Percentiles rank a stretch among this genome's conserved stretches.
Evolutionary conservation across 2,888 invertebrate species (phyloP).

Genomic region (Aporophyla lueneburgensis): DNA sequence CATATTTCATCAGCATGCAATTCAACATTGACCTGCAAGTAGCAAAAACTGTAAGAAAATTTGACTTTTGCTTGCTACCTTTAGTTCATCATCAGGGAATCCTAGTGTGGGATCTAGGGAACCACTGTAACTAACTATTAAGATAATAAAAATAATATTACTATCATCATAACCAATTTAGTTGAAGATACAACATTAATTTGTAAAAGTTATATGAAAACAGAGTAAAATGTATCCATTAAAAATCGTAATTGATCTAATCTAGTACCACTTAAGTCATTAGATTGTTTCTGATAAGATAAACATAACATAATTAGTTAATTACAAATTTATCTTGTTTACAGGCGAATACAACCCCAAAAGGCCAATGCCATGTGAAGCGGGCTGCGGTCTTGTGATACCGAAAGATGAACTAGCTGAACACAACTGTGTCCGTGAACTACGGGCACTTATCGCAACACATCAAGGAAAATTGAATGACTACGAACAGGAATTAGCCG

Average conservation of each 20-base stretch:
- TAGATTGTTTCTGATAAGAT: conserved; percentile 39
- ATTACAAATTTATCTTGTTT: conserved; percentile 36
- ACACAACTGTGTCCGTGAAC: conserved; percentile 98
- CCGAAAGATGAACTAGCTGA: conserved; percentile 98
- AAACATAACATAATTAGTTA: not conserved
- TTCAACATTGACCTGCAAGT: too few relatives aligned
- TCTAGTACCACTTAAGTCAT: conserved; percentile 14
- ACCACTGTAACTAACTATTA: too few relatives aligned
- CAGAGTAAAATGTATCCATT: not conserved
- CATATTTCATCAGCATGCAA: too few relatives aligned
- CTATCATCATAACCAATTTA: too few relatives aligned
- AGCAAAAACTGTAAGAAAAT: too few relatives aligned
- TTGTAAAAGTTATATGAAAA: not conserved
- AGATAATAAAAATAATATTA: too few relatives aligned
- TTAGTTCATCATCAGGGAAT: too few relatives aligned
- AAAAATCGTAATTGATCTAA: conserved; percentile 20
- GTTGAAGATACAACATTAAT: not conserved
- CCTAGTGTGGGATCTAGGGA: too few relatives aligned
- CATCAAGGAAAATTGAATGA: conserved; percentile 97
- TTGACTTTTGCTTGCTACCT: too few relatives aligned
- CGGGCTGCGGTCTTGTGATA: conserved; percentile 98
- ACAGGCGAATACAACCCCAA: conserved; percentile 95
- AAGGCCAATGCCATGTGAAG: conserved; percentile 97
- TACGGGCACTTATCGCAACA: conserved; percentile 95
- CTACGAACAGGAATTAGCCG: conserved; percentile 96